phyloP scores from a whole-genome alignment of 1,140 invertebrate genomes.

The Pachypsylla venusta region DNA sequence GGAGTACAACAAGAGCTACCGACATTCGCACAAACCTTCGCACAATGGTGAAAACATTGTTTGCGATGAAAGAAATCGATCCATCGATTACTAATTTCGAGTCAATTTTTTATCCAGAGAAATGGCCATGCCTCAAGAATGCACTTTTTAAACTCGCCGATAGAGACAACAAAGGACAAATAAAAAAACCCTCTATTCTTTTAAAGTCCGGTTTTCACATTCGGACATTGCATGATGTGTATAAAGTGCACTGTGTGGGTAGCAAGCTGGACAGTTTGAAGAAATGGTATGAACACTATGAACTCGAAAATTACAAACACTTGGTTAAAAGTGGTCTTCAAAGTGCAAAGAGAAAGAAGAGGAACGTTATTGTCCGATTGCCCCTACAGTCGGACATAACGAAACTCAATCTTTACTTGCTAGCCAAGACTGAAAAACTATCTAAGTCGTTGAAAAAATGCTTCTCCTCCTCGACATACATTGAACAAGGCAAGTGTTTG shows the following conservation, averaged over 20 bases:
- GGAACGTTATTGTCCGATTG: background rate
- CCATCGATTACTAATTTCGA: background rate
- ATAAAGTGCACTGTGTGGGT: background rate
- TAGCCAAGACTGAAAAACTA: background rate
- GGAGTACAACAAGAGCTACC: background rate
- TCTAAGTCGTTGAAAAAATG: background rate
- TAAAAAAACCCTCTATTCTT: background rate
- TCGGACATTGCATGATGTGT: background rate
- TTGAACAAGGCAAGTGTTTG: background rate
- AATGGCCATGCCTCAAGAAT: background rate
- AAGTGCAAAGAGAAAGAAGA: background rate
- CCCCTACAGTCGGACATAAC: background rate
- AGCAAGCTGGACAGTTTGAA: background rate
- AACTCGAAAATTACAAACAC: background rate
- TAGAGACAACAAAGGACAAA: background rate
- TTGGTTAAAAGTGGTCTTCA: background rate
- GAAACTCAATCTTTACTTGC: background rate
- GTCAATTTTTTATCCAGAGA: background rate
- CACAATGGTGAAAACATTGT: background rate
- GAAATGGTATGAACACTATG: background rate
- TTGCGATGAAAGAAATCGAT: background rate
- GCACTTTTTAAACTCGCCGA: background rate
- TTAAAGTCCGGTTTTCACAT: background rate
- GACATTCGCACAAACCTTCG: background rate
- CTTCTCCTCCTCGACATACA: background rate